These are phyloP conservation scores for Chiridota heheva DNA, from an alignment of 35 echinoderm and acorn worm genomes.

Conservation along the genomic window DNA sequence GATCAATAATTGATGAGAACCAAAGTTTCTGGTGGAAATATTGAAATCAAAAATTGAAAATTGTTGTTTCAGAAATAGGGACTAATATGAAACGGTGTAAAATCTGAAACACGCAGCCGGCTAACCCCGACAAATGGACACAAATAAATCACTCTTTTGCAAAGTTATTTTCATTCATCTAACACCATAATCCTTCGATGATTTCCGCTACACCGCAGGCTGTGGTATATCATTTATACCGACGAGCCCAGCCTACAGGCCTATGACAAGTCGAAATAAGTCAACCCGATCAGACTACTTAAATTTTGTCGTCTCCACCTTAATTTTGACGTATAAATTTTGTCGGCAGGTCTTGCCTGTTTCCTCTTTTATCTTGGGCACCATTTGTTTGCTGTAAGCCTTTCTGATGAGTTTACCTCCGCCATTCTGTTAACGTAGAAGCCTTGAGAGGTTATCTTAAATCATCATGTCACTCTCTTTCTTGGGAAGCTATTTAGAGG, in stretches of 20 bases:
- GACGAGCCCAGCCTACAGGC: slow-evolving; percentile 20
- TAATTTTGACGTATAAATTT: slow-evolving; percentile 53
- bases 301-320: slow-evolving; percentile 36
- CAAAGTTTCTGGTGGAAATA: no score
- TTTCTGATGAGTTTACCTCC: slow-evolving; percentile 40
- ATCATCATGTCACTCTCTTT: no score
- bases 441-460: no score
- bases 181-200: background rate
- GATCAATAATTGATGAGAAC: no score
- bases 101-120: no score
- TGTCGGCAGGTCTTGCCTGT: slow-evolving; percentile 43
- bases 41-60: no score
- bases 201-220: background rate
- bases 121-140: no score
- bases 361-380: slow-evolving; percentile 25
- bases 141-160: no score
- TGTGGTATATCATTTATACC: slow-evolving; percentile 30
- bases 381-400: slow-evolving; percentile 40
- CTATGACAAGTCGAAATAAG: no score
- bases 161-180: background rate
- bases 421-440: slow-evolving; percentile 42
- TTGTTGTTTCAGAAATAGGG: no score
- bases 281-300: slow-evolving; percentile 12
- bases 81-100: no score
- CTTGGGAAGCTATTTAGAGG: no score